These are phyloP conservation scores for Dendroctonus ponderosae DNA, from an alignment of 1,140 invertebrate genomes.

Conservation along the genomic window DNA sequence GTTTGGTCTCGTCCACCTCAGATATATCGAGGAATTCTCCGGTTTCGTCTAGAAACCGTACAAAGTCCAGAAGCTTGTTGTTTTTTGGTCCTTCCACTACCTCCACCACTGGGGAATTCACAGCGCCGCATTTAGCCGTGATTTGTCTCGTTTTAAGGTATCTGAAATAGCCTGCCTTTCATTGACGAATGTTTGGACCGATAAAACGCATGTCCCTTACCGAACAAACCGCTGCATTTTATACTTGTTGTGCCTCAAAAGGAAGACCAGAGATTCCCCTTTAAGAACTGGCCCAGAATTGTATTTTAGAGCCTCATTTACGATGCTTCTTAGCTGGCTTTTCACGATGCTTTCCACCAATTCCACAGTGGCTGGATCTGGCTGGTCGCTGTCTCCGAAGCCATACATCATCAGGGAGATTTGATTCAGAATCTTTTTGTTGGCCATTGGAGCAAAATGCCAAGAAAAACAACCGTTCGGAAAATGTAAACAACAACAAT, in stretches of 20 bases:
- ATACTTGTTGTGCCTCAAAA: conserved; percentile 62
- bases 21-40: conserved; percentile 56
- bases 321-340: conserved; percentile 60
- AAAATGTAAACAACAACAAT: no score
- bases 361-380: conserved; percentile 64
- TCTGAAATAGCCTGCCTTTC: not conserved
- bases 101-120: conserved; percentile 14
- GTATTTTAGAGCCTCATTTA: conserved; percentile 59
- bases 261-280: conserved; percentile 63
- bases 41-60: conserved; percentile 58
- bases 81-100: conserved; percentile 37
- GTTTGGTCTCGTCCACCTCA: conserved; percentile 55
- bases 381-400: conserved; percentile 67
- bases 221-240: conserved; percentile 51
- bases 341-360: conserved; percentile 66
- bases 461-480: no score
- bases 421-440: conserved; percentile 47
- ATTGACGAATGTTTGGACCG: no score
- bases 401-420: conserved; percentile 72
- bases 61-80: conserved; percentile 50
- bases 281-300: conserved; percentile 52
- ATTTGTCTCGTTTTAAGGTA: conserved; percentile 8
- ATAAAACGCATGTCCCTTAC: conserved; percentile 28
- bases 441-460: no score
- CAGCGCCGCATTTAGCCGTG: not conserved